Percentiles rank a stretch among this genome's conserved stretches.
phyloP scores from a whole-genome alignment of 2,113 vertebrate genomes.

The Labeo rohita region DNA sequence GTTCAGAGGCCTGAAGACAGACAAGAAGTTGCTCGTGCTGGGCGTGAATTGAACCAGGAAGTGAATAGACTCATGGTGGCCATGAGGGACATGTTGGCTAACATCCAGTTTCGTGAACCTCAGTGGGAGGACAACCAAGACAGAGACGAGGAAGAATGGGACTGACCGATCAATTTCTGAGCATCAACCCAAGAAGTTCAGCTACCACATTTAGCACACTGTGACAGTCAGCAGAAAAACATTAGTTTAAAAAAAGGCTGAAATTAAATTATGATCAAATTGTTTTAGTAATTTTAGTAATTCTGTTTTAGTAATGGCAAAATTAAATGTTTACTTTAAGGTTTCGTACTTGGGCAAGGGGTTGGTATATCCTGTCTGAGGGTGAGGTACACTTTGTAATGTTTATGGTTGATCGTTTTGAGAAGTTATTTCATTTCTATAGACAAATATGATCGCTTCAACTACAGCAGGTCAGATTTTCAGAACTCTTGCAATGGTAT shows the following conservation, averaged over 20 bases:
- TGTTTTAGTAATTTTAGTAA: neutral
- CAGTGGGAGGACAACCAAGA: conserved; percentile 78
- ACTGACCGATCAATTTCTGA: conserved; percentile 54
- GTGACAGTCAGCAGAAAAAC: neutral
- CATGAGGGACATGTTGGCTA: conserved; percentile 96
- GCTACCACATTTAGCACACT: neutral
- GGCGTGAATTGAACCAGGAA: conserved; percentile 89
- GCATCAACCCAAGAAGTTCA: neutral
- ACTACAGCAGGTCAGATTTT: neutral
- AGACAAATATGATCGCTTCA: neutral
- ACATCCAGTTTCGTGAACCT: conserved; percentile 93
- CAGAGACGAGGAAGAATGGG: conserved; percentile 89
- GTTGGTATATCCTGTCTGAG: neutral
- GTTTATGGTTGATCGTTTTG: neutral
- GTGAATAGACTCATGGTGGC: conserved; percentile 95
- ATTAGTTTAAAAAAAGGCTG: neutral
- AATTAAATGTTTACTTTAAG: neutral
- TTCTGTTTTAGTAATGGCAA: neutral
- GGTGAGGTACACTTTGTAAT: neutral
- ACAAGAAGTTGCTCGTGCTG: conserved; percentile 83
- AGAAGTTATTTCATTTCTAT: neutral
- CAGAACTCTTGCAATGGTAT: neutral
- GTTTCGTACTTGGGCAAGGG: neutral
- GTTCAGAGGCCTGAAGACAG: conserved; percentile 78
- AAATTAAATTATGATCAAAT: neutral